Conservation (phyloP, 2,113 vertebrate genomes). For the Corapipo altera region DNA sequence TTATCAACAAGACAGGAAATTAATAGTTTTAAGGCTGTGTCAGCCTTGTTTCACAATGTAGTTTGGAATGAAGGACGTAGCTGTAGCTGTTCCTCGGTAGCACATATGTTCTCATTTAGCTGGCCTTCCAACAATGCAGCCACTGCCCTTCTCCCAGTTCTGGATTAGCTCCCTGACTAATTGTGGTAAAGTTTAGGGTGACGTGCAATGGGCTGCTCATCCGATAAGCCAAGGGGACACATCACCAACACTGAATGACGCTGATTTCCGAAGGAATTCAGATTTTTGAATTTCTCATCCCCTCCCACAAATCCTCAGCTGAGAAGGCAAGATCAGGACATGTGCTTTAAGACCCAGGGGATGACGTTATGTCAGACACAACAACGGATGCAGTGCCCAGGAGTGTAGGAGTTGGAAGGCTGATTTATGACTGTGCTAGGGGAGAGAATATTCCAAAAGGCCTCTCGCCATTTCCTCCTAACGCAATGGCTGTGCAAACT, state of each 20-base stretch:
- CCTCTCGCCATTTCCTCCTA: conserved; percentile 37
- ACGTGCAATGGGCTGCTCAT: not conserved
- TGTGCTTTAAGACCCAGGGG: not conserved
- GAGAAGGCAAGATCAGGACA: conserved; percentile 22
- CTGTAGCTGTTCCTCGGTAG: not conserved
- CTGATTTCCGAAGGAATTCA: not conserved
- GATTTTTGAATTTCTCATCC: conserved; percentile 25
- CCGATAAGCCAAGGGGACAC: not conserved
- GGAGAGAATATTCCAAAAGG: conserved; percentile 10
- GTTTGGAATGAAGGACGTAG: not conserved
- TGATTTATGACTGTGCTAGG: conserved; percentile 8
- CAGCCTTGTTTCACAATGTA: conserved; percentile 31
- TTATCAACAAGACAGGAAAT: conserved; percentile 32
- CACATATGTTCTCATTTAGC: conserved; percentile 56
- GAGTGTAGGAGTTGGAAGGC: conserved; percentile 40
- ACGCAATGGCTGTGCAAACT: not conserved
- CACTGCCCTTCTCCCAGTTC: conserved; percentile 34
- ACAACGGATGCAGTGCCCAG: conserved; percentile 23
- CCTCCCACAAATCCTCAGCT: conserved; percentile 9
- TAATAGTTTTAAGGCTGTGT: conserved; percentile 27
- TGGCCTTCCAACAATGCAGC: conserved; percentile 36
- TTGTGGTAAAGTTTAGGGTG: conserved; percentile 28
- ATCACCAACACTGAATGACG: not conserved
- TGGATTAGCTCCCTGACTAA: conserved; percentile 31
- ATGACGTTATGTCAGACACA: conserved; percentile 30